Evolutionary conservation across 2,888 invertebrate species (phyloP).

Genomic region (Amphipoea oculea): DNA sequence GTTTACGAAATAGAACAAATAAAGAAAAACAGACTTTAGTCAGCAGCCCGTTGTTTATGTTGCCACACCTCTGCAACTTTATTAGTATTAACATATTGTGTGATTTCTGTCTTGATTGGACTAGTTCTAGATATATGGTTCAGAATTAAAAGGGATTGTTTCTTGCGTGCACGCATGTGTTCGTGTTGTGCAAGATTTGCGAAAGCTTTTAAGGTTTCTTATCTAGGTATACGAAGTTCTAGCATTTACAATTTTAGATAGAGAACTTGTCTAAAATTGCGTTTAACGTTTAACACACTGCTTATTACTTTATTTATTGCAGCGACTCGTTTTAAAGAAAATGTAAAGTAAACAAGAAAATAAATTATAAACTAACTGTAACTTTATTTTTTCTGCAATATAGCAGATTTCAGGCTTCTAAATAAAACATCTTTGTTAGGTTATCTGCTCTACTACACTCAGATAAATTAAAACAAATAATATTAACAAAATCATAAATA

Average conservation of each 20-base stretch:
- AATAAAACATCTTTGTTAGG: too few relatives aligned
- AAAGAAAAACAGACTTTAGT: not conserved
- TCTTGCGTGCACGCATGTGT: slow-evolving; percentile 12
- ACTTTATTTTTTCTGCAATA: not conserved
- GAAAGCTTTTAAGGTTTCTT: slow-evolving; percentile 14
- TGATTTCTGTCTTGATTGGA: slow-evolving; percentile 42
- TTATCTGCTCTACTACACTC: too few relatives aligned
- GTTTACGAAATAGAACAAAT: slow-evolving; percentile 2
- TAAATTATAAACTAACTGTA: too few relatives aligned
- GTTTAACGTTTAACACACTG: not conserved
- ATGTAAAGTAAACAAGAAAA: too few relatives aligned
- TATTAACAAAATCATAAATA: slow-evolving; percentile 91
- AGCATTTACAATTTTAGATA: not conserved
- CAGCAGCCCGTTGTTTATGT: slow-evolving; percentile 37
- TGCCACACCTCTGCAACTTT: slow-evolving; percentile 40
- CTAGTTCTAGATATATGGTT: slow-evolving; percentile 32
- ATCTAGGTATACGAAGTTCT: not conserved
- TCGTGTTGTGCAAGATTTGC: slow-evolving; percentile 26
- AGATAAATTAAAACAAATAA: slow-evolving; percentile 90
- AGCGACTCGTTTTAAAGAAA: not conserved
- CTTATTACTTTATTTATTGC: not conserved
- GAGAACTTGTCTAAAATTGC: slow-evolving; percentile 4
- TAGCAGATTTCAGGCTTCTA: not conserved
- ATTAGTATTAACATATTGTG: slow-evolving; percentile 44
- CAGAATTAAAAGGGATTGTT: slow-evolving; percentile 41